Evolutionary conservation across 2,888 invertebrate genomes (phyloP), one percentile per base, ranked within the genome.

Genomic region (Omphaloscelis lunosa): DNA sequence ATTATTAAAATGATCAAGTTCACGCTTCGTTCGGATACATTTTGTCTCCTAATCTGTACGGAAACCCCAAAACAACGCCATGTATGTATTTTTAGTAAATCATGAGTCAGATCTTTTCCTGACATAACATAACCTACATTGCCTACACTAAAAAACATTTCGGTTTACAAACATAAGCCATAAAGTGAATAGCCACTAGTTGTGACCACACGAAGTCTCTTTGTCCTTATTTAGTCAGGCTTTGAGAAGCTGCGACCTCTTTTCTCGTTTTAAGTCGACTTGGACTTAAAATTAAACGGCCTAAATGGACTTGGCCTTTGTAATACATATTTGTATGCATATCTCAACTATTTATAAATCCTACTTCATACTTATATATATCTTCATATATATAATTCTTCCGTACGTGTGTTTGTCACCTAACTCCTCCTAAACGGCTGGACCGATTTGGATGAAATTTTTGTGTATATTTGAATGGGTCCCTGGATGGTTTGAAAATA

Each of bases 201-300:
- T 75, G 58, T 66, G 66, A 59, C 58, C 67, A 58, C 72, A 71
- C 48, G 58, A 67, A 29, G 75, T 56, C 72, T 72, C 72, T 72
- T 84, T 74, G 73, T 62, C 86, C 86, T 72, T 82, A 79, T 71
- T 79, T 59, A 76, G 79, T 56, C 5, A 58, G 12, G 63, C 48
- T 41, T 65, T 39, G 65, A 53, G 51, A 81, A 68, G 45, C 34
- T 39, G 70, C 70, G 74, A 72, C 75, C 82, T 66, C 69, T 75
- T 75, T 80, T 58, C 70, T n/a, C 66, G 39, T 61, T 63, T 66
- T 75, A 62, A 51, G 72, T 67, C 56, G 23, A 34, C 17, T 72
- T 61, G 23, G 17, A 68, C 39, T 79, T 78, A 61, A 53, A 59
- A 80, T 58, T 39, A 53, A 63, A 73, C 56, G n/a, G 59, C 67